A percentile compares a stretch with the other conserved stretches of the same genome.
Conservation (phyloP, 2,888 invertebrate species). For the Plagiodera versicolora region DNA sequence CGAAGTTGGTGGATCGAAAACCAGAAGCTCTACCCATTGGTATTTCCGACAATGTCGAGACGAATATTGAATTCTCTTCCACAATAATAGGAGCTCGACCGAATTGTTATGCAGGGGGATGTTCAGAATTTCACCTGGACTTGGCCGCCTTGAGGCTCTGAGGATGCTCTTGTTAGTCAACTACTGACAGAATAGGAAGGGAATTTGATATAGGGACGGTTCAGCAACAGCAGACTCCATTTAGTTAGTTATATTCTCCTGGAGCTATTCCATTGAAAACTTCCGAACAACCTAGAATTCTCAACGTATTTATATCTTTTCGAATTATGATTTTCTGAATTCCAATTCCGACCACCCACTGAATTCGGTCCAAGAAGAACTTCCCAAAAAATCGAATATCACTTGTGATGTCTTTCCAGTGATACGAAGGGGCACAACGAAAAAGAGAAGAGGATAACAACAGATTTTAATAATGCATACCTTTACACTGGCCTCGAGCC, state of each 20-base stretch:
- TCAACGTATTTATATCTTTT: no score
- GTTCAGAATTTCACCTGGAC: not conserved
- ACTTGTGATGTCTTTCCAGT: not conserved
- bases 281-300: no score
- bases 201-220: not conserved
- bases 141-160: not conserved
- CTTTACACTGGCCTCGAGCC: not conserved
- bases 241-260: no score
- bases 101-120: conserved; percentile 8
- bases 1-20: not conserved
- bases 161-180: not conserved
- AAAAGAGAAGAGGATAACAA: not conserved
- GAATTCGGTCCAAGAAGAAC: no score
- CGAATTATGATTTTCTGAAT: no score
- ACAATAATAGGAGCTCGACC: conserved; percentile 12
- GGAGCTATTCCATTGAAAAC: no score
- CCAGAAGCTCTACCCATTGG: not conserved
- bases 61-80: conserved; percentile 12
- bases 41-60: conserved; percentile 4
- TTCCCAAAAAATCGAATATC: no score
- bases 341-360: no score
- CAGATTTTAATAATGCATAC: not conserved
- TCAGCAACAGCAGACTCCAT: no score
- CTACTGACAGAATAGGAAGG: not conserved
- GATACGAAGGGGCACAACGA: not conserved